Evolutionary conservation across 2,888 invertebrate species (phyloP).

Genomic region (Thymelicus acteon): DNA sequence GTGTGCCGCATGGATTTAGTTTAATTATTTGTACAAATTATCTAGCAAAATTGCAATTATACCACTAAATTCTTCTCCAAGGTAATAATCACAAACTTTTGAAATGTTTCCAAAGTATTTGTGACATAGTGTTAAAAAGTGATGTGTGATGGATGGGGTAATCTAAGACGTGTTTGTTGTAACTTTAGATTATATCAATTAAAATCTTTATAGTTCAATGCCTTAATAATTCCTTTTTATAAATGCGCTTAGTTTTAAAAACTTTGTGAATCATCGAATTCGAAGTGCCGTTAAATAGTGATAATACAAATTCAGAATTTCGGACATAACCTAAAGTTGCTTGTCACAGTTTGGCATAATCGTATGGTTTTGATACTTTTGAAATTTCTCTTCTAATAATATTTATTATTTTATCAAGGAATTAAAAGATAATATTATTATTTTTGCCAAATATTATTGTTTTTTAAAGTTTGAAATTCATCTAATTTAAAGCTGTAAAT

Average conservation of each 20-base stretch:
- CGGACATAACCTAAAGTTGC: slow-evolving; percentile 4
- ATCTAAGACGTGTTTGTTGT: background rate
- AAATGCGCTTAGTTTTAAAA: background rate
- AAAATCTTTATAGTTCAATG: background rate
- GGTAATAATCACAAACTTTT: slow-evolving; percentile 49
- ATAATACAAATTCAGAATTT: background rate
- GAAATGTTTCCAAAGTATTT: background rate
- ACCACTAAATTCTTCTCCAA: slow-evolving; percentile 44
- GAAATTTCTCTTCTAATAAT: too few species aligned
- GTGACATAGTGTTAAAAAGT: background rate
- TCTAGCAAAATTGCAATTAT: slow-evolving; percentile 41
- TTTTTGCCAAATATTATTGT: too few species aligned
- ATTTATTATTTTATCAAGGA: too few species aligned
- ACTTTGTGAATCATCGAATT: background rate
- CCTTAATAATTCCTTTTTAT: background rate
- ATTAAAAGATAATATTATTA: too few species aligned
- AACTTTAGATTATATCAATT: background rate
- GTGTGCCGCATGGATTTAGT: slow-evolving; percentile 72
- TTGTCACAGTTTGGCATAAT: background rate
- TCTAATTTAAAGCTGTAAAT: too few species aligned
- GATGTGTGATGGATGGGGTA: background rate
- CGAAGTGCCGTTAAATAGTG: too few species aligned
- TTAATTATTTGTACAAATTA: background rate
- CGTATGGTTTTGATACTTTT: background rate
- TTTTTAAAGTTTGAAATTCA: too few species aligned